These are phyloP conservation scores for Stegastes partitus DNA, from an alignment of 2,113 vertebrate species.

Conservation along the genomic window DNA sequence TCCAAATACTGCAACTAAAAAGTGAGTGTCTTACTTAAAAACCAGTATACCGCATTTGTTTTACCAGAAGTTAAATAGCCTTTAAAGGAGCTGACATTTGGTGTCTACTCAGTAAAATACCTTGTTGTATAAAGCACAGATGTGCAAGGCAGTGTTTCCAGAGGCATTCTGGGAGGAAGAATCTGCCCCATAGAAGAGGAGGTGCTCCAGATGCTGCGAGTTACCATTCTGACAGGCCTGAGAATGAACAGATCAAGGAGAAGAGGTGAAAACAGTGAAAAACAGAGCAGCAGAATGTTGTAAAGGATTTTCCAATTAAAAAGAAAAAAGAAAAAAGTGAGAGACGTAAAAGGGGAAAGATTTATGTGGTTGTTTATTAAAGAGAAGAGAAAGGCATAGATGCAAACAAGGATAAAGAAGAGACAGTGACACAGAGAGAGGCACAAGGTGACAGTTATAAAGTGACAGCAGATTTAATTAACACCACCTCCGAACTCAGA, in stretches of 20 bases:
- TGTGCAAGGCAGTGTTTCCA: constrained; percentile 95
- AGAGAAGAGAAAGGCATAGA: not conserved
- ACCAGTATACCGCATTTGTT: not conserved
- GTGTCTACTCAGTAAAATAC: constrained; percentile 64
- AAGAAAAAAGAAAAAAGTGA: not conserved
- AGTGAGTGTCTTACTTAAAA: too few species aligned
- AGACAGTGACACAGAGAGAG: constrained; percentile 20
- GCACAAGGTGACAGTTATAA: constrained; percentile 39
- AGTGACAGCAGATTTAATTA: constrained; percentile 71
- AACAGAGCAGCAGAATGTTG: not conserved
- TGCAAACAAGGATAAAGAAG: constrained; percentile 14
- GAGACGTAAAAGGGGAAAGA: not conserved
- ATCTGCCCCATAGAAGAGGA: constrained; percentile 93
- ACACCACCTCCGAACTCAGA: constrained; percentile 59
- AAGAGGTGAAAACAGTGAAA: not conserved
- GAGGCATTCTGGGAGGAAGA: constrained; percentile 93
- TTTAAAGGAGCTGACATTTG: not conserved
- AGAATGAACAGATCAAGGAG: not conserved
- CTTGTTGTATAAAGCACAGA: constrained; percentile 96
- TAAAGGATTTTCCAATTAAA: not conserved
- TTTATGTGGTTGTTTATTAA: constrained; percentile 28
- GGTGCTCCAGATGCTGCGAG: constrained; percentile 93
- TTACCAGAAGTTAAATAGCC: too few species aligned
- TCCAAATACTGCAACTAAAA: not conserved
- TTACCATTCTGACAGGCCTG: constrained; percentile 90